These are phyloP conservation scores for Invenusta paracnida DNA, from an alignment of 2,888 invertebrate species.

Conservation along the genomic window DNA sequence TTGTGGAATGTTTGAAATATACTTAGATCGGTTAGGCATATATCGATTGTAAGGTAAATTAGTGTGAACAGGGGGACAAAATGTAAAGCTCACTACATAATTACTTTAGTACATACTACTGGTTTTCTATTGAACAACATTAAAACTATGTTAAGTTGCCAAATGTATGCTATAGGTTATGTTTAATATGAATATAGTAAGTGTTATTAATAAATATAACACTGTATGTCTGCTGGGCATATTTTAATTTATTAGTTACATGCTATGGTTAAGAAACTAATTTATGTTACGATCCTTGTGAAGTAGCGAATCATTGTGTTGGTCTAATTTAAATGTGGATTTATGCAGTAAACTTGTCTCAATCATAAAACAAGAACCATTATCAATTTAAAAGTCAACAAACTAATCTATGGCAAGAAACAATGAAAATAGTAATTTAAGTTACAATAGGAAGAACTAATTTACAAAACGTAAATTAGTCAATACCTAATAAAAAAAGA, in stretches of 20 bases:
- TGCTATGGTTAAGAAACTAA: neutral
- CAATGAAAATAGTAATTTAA: neutral
- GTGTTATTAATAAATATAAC: neutral
- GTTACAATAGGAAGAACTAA: neutral
- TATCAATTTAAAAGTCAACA: neutral
- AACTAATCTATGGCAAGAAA: neutral
- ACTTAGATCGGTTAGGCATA: neutral
- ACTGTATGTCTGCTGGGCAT: neutral
- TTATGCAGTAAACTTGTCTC: neutral
- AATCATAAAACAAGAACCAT: neutral
- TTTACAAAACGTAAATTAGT: neutral
- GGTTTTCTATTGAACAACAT: neutral
- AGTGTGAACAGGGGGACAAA: neutral
- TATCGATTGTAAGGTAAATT: neutral
- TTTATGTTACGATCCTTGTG: neutral
- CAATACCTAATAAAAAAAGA: neutral
- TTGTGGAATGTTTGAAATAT: neutral
- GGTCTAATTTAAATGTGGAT: neutral
- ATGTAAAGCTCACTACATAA: neutral
- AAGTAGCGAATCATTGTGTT: neutral
- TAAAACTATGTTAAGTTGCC: neutral
- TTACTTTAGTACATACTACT: neutral
- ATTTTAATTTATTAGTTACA: neutral
- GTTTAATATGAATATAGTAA: neutral
- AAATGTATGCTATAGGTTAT: neutral